Conservation (phyloP, 2,888 invertebrate genomes). For the Sicus ferrugineus region DNA sequence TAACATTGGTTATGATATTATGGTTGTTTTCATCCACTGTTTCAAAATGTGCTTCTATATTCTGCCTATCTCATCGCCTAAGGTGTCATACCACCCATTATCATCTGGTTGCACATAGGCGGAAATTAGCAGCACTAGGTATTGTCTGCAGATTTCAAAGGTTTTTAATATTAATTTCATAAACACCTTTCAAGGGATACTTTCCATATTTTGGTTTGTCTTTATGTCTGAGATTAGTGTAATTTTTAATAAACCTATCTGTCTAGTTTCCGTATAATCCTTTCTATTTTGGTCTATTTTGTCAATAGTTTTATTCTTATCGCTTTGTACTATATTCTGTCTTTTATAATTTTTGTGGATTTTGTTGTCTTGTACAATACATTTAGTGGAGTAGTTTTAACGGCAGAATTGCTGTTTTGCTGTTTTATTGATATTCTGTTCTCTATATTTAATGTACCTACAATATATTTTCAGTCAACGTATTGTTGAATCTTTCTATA, state of each 20-base stretch:
- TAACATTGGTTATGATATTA: slow-evolving; percentile 3
- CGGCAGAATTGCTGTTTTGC: slow-evolving; percentile 27
- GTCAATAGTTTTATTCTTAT: slow-evolving; percentile 7
- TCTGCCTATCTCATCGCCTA: not conserved
- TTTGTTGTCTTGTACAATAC: slow-evolving; percentile 26
- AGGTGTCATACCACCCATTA: not conserved
- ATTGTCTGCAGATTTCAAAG: slow-evolving; percentile 2
- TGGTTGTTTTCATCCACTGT: too few relatives aligned
- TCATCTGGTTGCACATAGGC: not conserved
- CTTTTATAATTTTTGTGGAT: slow-evolving; percentile 23
- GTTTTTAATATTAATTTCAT: slow-evolving; percentile 10
- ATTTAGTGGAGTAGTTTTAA: slow-evolving; percentile 29
- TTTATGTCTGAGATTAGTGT: slow-evolving; percentile 25
- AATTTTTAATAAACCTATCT: slow-evolving; percentile 25
- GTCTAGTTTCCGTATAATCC: not conserved
- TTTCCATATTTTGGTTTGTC: slow-evolving; percentile 13
- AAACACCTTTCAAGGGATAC: not conserved
- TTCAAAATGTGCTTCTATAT: too few relatives aligned
- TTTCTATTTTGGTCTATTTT: slow-evolving; percentile 17
- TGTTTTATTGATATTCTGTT: slow-evolving; percentile 22
- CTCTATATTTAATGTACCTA: slow-evolving; percentile 17
- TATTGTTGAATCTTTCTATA: slow-evolving; percentile 31
- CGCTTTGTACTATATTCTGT: not conserved
- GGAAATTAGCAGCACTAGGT: not conserved
- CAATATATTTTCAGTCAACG: slow-evolving; percentile 29